Conservation (phyloP, 2,113 vertebrate species). For the Prunella fulvescens region DNA sequence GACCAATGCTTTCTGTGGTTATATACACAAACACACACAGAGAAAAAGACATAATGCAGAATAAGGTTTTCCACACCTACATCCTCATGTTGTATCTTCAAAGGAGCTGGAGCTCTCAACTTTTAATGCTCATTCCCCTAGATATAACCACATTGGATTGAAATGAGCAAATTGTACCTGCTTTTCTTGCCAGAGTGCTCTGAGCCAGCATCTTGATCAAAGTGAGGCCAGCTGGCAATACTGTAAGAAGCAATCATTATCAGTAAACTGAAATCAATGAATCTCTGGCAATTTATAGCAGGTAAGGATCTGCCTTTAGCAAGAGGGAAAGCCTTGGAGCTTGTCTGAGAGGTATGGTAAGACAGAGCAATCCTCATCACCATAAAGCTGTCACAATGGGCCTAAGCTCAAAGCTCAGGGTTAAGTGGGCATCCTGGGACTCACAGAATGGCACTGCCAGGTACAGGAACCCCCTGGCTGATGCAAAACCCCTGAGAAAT, state of each 20-base stretch:
- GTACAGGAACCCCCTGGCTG: neutral
- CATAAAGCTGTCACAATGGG: neutral
- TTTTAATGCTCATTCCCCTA: neutral
- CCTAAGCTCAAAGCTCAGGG: neutral
- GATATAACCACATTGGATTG: neutral
- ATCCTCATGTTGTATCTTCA: neutral
- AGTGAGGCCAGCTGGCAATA: neutral
- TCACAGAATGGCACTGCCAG: neutral
- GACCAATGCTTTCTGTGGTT: neutral
- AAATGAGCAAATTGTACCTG: neutral
- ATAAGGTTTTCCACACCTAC: neutral
- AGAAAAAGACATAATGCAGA: neutral
- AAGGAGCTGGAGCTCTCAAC: neutral
- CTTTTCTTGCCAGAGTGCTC: neutral
- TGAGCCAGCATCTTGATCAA: neutral
- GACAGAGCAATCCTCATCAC: neutral
- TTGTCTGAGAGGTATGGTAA: neutral
- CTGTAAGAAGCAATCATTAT: neutral
- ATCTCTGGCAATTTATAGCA: neutral
- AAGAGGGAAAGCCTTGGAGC: neutral
- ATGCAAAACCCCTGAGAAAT: neutral
- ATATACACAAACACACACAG: neutral
- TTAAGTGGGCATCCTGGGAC: neutral
- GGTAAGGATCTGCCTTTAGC: neutral
- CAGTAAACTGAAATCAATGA: neutral